Percentiles rank a stretch among this genome's conserved stretches.
phyloP scores from a whole-genome alignment of 1,140 invertebrate genomes.

The Ips nitidus region DNA sequence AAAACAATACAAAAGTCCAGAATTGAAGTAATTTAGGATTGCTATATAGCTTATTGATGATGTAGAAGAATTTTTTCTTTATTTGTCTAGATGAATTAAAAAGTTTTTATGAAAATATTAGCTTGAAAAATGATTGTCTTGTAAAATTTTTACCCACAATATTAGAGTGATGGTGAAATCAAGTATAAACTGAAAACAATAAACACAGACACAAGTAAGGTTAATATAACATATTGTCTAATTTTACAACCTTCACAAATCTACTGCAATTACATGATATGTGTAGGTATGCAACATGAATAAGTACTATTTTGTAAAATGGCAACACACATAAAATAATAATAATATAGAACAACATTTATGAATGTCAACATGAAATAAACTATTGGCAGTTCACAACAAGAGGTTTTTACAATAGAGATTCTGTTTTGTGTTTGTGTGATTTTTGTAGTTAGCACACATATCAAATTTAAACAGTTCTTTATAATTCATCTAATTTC shows the following conservation, averaged over 20 bases:
- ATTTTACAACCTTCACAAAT: background rate
- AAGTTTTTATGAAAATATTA: too few species aligned
- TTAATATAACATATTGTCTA: background rate
- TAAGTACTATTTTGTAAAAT: background rate
- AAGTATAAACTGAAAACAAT: background rate
- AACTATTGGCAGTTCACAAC: background rate
- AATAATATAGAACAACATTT: too few species aligned
- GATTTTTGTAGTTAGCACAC: background rate
- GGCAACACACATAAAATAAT: too few species aligned
- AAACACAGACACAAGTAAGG: background rate
- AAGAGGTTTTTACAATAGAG: background rate
- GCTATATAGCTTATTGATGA: too few species aligned
- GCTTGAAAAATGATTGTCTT: too few species aligned
- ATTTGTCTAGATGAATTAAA: too few species aligned
- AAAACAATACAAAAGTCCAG: too few species aligned
- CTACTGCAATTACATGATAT: background rate
- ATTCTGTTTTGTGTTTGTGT: background rate
- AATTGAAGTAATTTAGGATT: too few species aligned
- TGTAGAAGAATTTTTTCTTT: too few species aligned
- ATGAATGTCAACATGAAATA: background rate
- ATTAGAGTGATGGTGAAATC: too few species aligned
- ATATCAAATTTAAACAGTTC: slow-evolving; percentile 1
- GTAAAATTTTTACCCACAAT: too few species aligned
- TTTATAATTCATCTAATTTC: background rate
- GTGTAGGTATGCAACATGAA: background rate